Base-by-base conservation (phyloP, 1,140 invertebrate genomes). In the Hypothenemus hampei region DNA sequence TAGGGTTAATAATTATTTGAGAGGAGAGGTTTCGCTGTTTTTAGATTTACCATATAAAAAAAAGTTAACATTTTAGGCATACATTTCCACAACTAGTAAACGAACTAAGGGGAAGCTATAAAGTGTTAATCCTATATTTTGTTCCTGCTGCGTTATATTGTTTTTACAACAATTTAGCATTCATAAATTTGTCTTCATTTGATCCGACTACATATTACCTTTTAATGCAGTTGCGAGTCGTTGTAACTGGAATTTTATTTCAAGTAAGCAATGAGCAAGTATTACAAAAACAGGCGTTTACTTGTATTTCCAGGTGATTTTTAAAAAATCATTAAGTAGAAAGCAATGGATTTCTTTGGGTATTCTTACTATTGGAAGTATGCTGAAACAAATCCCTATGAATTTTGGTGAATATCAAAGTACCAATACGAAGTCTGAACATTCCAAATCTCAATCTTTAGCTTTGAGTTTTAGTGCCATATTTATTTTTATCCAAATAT, bases 171-270 rank as follows among this genome's bases (percentile, higher is more conserved):
- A 97, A 97, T 75, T 77, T 98, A 61, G 82, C 91, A 8, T 98
- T 95, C 75, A 78, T 90, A 16, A 97, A 96, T 76, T 75, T 97
- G 56, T 83, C 87, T 15, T 81, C 79, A 18, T 97, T 94, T 76
- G 93, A 97, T 71, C 93, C 93, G 4, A 96, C 93, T 6, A 94
- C 93, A 6, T 97, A 98, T 68, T 95, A 89, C 71, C 74, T 97
- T 19, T 74, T 97, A n/a, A 75, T 98, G 5, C 93, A 98, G 74
- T 81, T 97, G 45, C 76, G 94, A 64, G 92, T 97, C 20, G 90
- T 97, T 19, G 77, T 97, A 1, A 97, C 93, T 24, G 93, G 91
- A 43, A 75, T 97, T 56, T 76, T 96, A 21, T 97, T 94, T 77
- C 92, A 96, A 81, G 90, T 93, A 78, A 66, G 64, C 63, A 2